Evolutionary conservation across 2,888 invertebrate species (phyloP).

Genomic region (Calliscelio sp.): DNA sequence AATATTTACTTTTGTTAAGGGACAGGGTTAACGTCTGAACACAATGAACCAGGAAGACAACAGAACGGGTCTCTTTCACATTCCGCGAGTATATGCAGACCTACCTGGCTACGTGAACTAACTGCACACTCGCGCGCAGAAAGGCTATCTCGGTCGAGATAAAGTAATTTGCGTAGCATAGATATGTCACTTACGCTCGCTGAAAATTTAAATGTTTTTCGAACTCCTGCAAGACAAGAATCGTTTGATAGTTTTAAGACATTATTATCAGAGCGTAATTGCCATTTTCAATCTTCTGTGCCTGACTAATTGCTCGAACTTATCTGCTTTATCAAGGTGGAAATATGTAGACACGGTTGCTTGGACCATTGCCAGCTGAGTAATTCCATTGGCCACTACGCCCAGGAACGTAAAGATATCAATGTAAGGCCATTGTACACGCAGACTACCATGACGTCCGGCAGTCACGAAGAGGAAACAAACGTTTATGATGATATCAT

Average conservation of each 20-base stretch:
- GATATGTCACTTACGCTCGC: slow-evolving; percentile 41
- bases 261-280: slow-evolving; percentile 88
- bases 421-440: slow-evolving; percentile 82
- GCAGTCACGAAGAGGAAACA: slow-evolving; percentile 85
- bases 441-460: slow-evolving; percentile 82
- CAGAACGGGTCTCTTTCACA: slow-evolving; percentile 67
- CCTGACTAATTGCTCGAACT: slow-evolving; percentile 23
- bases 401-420: slow-evolving; percentile 87
- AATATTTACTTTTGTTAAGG: slow-evolving; percentile 67
- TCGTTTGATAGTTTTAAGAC: neutral
- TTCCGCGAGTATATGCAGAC: slow-evolving; percentile 60
- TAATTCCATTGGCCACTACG: slow-evolving; percentile 87
- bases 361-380: slow-evolving; percentile 95
- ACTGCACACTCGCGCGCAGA: slow-evolving; percentile 47
- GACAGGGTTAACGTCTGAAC: slow-evolving; percentile 71
- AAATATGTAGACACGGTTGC: slow-evolving; percentile 97
- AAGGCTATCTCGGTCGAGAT: slow-evolving; percentile 55
- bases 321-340: slow-evolving; percentile 87
- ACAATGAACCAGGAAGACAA: slow-evolving; percentile 73
- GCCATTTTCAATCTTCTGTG: slow-evolving; percentile 86
- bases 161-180: slow-evolving; percentile 60
- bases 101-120: slow-evolving; percentile 57
- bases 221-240: slow-evolving; percentile 88
- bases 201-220: slow-evolving; percentile 18
- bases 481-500: slow-evolving; percentile 89